These are phyloP conservation scores for Falco naumanni DNA, from an alignment of 2,797 vertebrate species.

Conservation along the genomic window DNA sequence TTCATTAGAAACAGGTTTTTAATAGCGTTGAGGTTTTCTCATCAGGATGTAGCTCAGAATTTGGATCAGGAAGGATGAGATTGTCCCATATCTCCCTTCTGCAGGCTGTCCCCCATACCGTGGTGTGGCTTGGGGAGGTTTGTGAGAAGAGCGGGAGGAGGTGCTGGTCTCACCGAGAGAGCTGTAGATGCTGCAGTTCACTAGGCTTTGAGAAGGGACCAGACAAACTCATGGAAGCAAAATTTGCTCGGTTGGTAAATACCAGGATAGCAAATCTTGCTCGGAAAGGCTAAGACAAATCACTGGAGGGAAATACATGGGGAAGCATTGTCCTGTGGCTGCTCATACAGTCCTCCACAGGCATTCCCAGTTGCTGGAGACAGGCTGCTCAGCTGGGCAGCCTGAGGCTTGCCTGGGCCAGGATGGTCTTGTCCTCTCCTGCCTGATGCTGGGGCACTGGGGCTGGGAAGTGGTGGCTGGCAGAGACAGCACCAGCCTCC, in stretches of 20 bases:
- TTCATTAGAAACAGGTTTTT: neutral
- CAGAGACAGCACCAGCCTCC: neutral
- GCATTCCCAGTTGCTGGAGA: neutral
- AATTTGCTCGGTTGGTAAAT: neutral
- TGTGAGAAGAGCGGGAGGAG: neutral
- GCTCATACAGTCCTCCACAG: neutral
- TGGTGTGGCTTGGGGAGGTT: neutral
- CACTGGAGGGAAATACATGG: neutral
- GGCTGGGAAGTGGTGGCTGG: neutral
- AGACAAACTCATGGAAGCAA: neutral
- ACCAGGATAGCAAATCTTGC: neutral
- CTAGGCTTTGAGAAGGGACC: neutral
- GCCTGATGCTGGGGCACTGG: rapidly evolving
- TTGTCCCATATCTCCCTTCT: neutral
- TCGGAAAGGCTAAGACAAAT: neutral
- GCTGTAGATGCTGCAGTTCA: neutral
- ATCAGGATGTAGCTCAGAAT: neutral
- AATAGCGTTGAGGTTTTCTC: neutral
- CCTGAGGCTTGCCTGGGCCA: neutral
- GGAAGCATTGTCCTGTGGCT: neutral
- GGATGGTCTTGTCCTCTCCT: neutral
- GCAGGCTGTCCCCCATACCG: neutral
- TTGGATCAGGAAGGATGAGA: neutral
- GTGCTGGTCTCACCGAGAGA: neutral
- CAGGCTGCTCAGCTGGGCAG: neutral